Evolutionary conservation across 2,888 invertebrate species (phyloP).

Genomic region (Drosophila niveifrons): DNA sequence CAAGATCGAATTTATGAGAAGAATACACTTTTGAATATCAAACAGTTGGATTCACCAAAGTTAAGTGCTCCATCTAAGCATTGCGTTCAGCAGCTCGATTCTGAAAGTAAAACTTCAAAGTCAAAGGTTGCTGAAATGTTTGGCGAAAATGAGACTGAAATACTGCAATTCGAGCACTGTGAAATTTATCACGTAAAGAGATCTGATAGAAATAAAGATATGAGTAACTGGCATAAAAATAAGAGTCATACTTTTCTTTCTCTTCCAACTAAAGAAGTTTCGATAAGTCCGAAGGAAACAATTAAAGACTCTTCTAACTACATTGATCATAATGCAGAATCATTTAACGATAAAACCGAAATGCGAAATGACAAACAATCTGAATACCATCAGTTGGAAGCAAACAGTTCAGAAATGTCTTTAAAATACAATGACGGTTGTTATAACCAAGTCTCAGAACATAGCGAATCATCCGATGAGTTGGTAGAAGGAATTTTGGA

Average conservation of each 20-base stretch:
- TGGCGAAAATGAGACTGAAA: constrained; percentile 2
- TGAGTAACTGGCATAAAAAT: neutral
- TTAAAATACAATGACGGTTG: neutral
- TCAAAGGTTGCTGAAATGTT: neutral
- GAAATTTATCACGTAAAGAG: constrained; percentile 35
- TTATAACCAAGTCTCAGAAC: accelerated
- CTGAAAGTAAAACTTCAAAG: neutral
- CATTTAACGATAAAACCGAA: neutral
- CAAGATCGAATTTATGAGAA: neutral
- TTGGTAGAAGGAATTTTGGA: neutral
- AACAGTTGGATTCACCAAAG: neutral
- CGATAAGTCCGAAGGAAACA: neutral
- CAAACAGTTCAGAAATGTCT: neutral
- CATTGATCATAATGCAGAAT: neutral
- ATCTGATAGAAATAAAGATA: neutral
- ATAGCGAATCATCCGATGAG: neutral
- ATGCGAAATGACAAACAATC: neutral
- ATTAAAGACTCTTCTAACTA: too few relatives aligned
- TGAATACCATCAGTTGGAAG: neutral
- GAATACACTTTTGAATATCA: neutral
- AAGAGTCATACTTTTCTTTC: neutral
- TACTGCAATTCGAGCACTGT: constrained; percentile 42
- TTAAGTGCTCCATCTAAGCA: neutral
- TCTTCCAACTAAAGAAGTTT: neutral
- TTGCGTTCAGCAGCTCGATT: neutral